These are phyloP conservation scores for Pseudochaenichthys georgianus DNA, from an alignment of 2,797 vertebrate genomes.

Conservation along the genomic window DNA sequence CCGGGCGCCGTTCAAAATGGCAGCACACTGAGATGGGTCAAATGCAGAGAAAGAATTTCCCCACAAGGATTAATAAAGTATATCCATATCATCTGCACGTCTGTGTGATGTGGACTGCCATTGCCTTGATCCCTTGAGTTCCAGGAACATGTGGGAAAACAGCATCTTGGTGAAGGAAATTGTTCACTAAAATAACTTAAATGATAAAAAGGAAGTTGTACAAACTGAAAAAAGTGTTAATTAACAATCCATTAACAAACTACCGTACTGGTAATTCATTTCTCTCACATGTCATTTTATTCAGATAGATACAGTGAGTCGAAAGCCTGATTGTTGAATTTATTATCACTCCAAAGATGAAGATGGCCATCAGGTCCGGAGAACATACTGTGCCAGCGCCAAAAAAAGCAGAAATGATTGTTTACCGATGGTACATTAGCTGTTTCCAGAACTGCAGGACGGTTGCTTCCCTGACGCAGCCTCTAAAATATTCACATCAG, in stretches of 20 bases:
- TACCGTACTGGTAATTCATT: not conserved
- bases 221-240: no score
- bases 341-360: not conserved
- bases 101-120: not conserved
- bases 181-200: not conserved
- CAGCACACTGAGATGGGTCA: no score
- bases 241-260: not conserved
- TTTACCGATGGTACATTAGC: not conserved
- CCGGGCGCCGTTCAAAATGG: no score
- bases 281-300: not conserved
- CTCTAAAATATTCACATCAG: conserved; percentile 60
- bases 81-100: no score
- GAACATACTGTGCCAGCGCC: no score
- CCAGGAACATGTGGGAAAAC: not conserved
- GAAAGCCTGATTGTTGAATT: not conserved
- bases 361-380: not conserved
- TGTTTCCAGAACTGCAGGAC: not conserved
- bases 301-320: not conserved
- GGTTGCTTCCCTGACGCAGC: conserved; percentile 45
- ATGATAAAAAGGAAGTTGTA: not conserved
- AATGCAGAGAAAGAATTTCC: no score
- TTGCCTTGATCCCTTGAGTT: not conserved
- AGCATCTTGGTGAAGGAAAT: conserved; percentile 12
- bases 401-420: not conserved
- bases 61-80: no score